A percentile compares a stretch with the other conserved stretches of the same genome.
Evolutionary conservation across 2,797 vertebrate species (phyloP).

Genomic region (Chelidonichthys spinosus): DNA sequence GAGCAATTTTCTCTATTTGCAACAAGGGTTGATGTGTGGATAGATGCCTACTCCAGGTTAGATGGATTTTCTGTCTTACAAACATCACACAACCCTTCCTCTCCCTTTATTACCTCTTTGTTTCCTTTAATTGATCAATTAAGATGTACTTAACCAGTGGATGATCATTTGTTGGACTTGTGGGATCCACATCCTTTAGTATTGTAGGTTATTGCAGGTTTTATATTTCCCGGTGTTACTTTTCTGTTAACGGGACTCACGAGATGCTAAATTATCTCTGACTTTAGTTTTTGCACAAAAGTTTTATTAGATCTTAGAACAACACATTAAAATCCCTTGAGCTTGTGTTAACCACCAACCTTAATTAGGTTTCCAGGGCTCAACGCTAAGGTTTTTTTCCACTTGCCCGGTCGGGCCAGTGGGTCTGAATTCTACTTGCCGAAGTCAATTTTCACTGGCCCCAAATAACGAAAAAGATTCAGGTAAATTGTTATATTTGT

Average conservation of each 20-base stretch:
- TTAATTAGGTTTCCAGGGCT: too few relatives aligned
- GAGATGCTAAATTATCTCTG: not conserved
- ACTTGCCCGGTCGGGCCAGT: too few relatives aligned
- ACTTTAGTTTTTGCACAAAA: constrained; percentile 5
- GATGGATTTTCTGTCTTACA: not conserved
- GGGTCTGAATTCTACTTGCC: too few relatives aligned
- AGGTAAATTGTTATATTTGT: too few relatives aligned
- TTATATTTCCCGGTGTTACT: constrained; percentile 24
- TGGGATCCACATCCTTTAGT: constrained; percentile 45
- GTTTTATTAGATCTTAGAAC: too few relatives aligned
- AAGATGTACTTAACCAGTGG: not conserved
- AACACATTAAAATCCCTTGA: too few relatives aligned
- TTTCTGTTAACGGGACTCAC: constrained; percentile 24
- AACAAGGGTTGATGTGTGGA: not conserved
- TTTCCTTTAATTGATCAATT: not conserved
- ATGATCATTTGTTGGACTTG: constrained; percentile 25
- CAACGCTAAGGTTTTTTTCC: too few relatives aligned
- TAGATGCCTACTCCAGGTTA: not conserved
- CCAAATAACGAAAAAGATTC: too few relatives aligned
- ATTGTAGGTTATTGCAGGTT: constrained; percentile 21
- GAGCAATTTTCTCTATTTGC: not conserved
- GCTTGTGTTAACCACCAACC: too few relatives aligned
- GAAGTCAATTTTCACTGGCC: too few relatives aligned
- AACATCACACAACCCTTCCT: not conserved
- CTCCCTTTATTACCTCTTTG: not conserved